A percentile compares a stretch with the other conserved stretches of the same genome.
These are phyloP conservation scores for Trinorchestia longiramus DNA, from an alignment of 1,140 invertebrate genomes.

Conservation along the genomic window DNA sequence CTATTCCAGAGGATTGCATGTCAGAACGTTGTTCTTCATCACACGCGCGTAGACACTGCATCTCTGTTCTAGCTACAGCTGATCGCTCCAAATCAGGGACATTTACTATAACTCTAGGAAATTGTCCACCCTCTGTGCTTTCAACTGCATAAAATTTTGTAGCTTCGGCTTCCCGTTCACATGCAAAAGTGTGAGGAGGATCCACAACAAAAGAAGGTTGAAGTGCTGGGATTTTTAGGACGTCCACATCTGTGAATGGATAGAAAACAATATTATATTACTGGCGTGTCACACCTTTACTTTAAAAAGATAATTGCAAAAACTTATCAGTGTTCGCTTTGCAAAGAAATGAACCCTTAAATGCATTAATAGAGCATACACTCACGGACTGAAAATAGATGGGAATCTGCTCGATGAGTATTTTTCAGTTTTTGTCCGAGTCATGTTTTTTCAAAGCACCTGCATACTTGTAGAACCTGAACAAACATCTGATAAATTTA, in stretches of 20 bases:
- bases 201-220: neutral
- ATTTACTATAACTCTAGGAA: neutral
- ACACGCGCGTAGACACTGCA: neutral
- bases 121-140: neutral
- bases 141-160: neutral
- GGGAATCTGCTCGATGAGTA: too few relatives aligned
- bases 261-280: neutral
- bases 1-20: slow-evolving; percentile 1
- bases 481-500: too few relatives aligned
- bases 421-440: too few relatives aligned
- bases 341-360: too few relatives aligned
- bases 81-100: slow-evolving; percentile 7
- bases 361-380: too few relatives aligned
- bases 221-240: neutral
- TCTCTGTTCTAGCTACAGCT: neutral
- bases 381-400: too few relatives aligned
- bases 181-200: neutral
- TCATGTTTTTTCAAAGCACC: too few relatives aligned
- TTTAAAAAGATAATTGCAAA: too few relatives aligned
- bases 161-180: neutral
- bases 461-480: too few relatives aligned
- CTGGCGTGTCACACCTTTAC: neutral
- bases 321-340: neutral
- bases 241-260: slow-evolving; percentile 14
- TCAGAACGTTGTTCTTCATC: neutral